Evolutionary conservation across 2,888 invertebrate species (phyloP), one percentile per base, ranked within the genome.

Genomic region (Megalurothrips usitatus): DNA sequence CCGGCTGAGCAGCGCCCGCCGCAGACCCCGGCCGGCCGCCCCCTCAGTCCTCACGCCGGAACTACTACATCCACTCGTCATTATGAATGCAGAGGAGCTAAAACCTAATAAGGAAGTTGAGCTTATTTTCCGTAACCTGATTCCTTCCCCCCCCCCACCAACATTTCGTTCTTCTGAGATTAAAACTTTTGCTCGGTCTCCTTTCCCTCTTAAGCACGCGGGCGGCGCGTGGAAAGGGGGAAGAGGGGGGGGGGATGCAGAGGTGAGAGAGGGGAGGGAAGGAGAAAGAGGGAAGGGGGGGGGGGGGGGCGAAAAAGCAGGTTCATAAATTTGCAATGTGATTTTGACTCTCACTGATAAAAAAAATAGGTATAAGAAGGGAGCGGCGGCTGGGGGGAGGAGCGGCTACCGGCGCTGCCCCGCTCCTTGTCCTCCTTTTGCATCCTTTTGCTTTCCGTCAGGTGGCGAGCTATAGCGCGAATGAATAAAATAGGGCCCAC

Each of bases 301-400:
- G 52, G 1, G 52, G 52, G 52, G 52, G 8, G 52, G 52, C 1
- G 52, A n/a, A n/a, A 3, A 17, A 14, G 58, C 19, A 19, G 12
- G 58, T 75, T 75, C 68, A 75, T 75, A 75, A 75, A 75, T 75
- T 75, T 75, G 68, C 68, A 75, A 75, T 75, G 68, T 75, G 68
- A 75, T 75, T 75, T 75, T 75, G 68, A 75, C 68, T 26, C 68
- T 75, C 68, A 75, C 68, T 75, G 26, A 75, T 75, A 75, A 75
- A 75, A 75, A 75, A 75, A n/a, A 23, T 12, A 12, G 68, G 68
- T n/a, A 75, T 26, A 75, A 58, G 19, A 58, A 58, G 26, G 26
- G 58, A n/a, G 58, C 17, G 58, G 68, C 12, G 23, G 68, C 26
- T 2, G 26, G 68, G 68, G 3, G 26, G 68, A 9, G 68, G 23